These are phyloP conservation scores for Cantharis rufa DNA, from an alignment of 2,888 invertebrate species.

Conservation along the genomic window DNA sequence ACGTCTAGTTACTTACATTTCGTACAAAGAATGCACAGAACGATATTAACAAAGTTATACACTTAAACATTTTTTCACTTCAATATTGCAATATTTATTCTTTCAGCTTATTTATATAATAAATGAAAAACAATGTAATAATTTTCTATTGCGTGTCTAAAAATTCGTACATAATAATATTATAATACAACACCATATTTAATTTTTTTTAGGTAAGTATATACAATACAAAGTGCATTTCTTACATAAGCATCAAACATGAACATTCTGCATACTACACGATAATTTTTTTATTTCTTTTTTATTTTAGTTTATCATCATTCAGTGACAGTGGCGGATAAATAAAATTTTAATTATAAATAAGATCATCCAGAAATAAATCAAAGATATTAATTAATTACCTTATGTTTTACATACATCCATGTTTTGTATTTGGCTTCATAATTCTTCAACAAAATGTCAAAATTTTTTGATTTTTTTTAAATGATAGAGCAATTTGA, in stretches of 20 bases:
- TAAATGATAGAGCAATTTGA: too few relatives aligned
- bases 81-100: neutral
- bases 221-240: neutral
- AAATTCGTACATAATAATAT: neutral
- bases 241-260: neutral
- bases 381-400: too few relatives aligned
- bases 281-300: neutral
- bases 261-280: neutral
- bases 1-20: neutral
- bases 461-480: too few relatives aligned
- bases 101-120: neutral
- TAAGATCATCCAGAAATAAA: too few relatives aligned
- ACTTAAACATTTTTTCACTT: neutral
- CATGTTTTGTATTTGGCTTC: too few relatives aligned
- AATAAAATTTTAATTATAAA: too few relatives aligned
- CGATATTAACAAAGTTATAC: neutral
- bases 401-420: too few relatives aligned
- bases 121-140: neutral
- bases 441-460: too few relatives aligned
- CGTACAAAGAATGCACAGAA: neutral
- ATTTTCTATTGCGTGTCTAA: neutral
- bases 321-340: too few relatives aligned
- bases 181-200: neutral
- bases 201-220: neutral
- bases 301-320: too few relatives aligned